Evolutionary conservation across 2,797 vertebrate species (phyloP).

Genomic region (Rhabdophis nuchalis): DNA sequence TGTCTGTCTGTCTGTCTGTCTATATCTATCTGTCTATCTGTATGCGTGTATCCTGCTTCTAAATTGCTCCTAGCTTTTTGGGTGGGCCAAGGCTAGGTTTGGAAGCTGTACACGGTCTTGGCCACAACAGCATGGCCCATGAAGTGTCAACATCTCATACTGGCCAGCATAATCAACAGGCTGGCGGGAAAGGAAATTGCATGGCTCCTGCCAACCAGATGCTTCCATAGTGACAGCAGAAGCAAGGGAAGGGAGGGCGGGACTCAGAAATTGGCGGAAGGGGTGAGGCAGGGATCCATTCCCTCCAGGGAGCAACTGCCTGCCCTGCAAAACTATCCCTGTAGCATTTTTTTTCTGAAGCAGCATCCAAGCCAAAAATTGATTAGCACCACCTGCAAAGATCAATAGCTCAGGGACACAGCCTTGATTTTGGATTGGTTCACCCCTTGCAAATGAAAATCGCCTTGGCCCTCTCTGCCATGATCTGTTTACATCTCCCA

Average conservation of each 20-base stretch:
- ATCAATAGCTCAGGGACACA: not conserved
- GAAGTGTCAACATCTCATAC: not conserved
- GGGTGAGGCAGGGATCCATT: not conserved
- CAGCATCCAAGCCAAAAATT: not conserved
- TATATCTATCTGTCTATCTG: not conserved
- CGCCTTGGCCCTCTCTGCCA: not conserved
- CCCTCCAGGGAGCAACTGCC: not conserved
- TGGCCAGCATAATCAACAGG: not conserved
- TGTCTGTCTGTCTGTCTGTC: fast-evolving
- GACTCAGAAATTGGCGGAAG: not conserved
- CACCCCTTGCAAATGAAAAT: not conserved
- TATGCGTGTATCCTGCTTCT: not conserved
- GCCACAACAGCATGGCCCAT: not conserved
- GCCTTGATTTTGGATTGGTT: not conserved
- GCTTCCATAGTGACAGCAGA: not conserved
- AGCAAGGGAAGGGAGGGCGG: not conserved
- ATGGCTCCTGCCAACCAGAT: not conserved
- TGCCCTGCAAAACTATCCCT: not conserved
- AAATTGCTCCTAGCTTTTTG: not conserved
- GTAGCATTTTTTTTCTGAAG: not conserved
- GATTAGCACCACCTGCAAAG: not conserved
- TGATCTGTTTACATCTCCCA: too few relatives aligned
- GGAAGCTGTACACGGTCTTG: not conserved
- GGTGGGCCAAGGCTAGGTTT: not conserved
- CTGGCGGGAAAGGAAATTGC: not conserved